Base-by-base conservation (phyloP, 2,797 vertebrate species). In the Lepilemur septentrionalis region DNA sequence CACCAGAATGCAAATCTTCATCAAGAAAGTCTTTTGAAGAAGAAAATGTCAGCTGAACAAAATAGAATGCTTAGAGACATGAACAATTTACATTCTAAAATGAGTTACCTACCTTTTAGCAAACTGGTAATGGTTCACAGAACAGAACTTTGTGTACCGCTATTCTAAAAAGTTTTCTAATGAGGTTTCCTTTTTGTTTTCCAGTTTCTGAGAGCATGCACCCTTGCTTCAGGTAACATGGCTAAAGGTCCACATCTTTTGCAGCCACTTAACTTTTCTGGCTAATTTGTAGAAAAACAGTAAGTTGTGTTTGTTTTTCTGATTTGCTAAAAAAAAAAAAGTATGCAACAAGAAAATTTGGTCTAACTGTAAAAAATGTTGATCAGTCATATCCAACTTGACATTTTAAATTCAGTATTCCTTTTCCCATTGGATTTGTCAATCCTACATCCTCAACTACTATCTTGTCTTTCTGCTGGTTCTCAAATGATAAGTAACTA, bases 361-460 rank as follows among this genome's bases (percentile, higher is more conserved):
- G 7, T 75, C 86, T 93, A 28, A n/a, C 55, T 76, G 1, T 81
- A 32, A 75, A 88, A 70, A 89, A 59, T 65, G 4, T 43, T 50
- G 18, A 63, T 63, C 4, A 15, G 1, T 82, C 52, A 75, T 75
- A 67, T 63, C 22, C 48, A 59, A 85, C 7, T 30, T 95, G 28
- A 46, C 20, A 11, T 86, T 81, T 91, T 94, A 76, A 84, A 94
- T 89, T 94, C 50, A 89, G 12, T 18, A 22, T 93, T 87, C 11
- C 6, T 86, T 88, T 70, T 23, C 22, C 30, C 7, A 35, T 38
- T 69, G 23, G 17, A n/a, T 67, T 91, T 15, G 46, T 76, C 28
- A 48, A 12, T 76, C 17, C 15, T 23, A 70, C 28, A 48, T 83
- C 35, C 32, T 86, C 41, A 91, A 86, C 72, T 80, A 15, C 18